These are phyloP conservation scores for Nudaria mundana DNA, from an alignment of 2,888 invertebrate genomes.

Conservation along the genomic window DNA sequence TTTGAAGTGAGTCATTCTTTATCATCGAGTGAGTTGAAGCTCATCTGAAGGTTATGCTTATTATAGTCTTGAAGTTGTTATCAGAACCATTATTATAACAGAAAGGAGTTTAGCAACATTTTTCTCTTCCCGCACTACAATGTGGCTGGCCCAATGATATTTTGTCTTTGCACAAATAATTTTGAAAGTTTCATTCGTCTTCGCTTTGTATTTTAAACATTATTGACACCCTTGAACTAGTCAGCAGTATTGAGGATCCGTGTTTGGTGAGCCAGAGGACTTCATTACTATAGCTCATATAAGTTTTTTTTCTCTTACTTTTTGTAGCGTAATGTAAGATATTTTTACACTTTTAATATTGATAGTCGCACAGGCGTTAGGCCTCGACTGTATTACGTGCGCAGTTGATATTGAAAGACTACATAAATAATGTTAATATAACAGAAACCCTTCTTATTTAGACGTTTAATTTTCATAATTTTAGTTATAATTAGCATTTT, in stretches of 20 bases:
- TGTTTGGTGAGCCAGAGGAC: conserved; percentile 49
- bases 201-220: conserved; percentile 24
- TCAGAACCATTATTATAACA: conserved; percentile 21
- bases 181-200: conserved; percentile 17
- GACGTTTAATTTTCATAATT: conserved; percentile 19
- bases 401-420: conserved; percentile 51
- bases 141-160: conserved; percentile 14
- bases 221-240: conserved; percentile 59
- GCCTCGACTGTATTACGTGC: conserved; percentile 23
- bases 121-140: conserved; percentile 40
- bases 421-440: conserved; percentile 47
- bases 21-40: conserved; percentile 43
- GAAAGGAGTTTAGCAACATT: conserved; percentile 68
- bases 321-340: conserved; percentile 41
- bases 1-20: conserved; percentile 25
- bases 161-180: conserved; percentile 35
- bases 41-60: conserved; percentile 72
- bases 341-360: conserved; percentile 48
- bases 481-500: conserved; percentile 54
- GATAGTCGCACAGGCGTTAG: conserved; percentile 27
- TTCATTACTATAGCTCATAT: conserved; percentile 58
- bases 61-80: conserved; percentile 57
- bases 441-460: conserved; percentile 32
- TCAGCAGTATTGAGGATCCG: conserved; percentile 64
- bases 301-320: conserved; percentile 43